Evolutionary conservation across 2,113 vertebrate genomes (phyloP).

Genomic region (Misgurnus mizolepis): DNA sequence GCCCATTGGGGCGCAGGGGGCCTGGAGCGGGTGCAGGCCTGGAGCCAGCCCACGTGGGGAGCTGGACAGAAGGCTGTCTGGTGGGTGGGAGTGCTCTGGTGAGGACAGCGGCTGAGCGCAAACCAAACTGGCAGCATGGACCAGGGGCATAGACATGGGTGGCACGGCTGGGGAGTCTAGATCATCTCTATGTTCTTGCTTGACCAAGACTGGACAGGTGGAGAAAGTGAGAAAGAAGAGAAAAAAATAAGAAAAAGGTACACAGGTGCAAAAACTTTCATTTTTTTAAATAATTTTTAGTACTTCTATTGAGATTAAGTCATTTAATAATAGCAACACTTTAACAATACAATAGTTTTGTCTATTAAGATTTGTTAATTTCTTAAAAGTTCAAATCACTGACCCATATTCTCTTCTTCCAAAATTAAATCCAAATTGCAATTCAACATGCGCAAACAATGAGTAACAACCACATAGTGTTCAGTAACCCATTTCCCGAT

Average conservation of each 20-base stretch:
- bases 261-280: background rate
- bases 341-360: background rate
- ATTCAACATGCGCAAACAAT: slow-evolving; percentile 28
- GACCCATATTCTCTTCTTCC: background rate
- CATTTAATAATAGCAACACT: background rate
- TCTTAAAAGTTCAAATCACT: background rate
- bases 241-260: background rate
- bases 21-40: slow-evolving; percentile 77
- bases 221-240: slow-evolving; percentile 17
- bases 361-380: background rate
- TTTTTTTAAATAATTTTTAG: background rate
- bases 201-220: slow-evolving; percentile 84
- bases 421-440: background rate
- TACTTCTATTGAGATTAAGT: background rate
- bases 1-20: slow-evolving; percentile 81
- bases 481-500: slow-evolving; percentile 78
- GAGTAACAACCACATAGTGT: slow-evolving; percentile 61
- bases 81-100: slow-evolving; percentile 83
- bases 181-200: slow-evolving; percentile 93
- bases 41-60: slow-evolving; percentile 83
- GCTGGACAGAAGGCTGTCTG: slow-evolving; percentile 82
- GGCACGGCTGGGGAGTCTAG: slow-evolving; percentile 82
- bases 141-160: slow-evolving; percentile 79
- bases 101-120: slow-evolving; percentile 83
- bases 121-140: slow-evolving; percentile 75